Percentiles rank a stretch among this genome's conserved stretches.
Conservation (phyloP, 2,113 vertebrate species). For the Ammodytes dubius region DNA sequence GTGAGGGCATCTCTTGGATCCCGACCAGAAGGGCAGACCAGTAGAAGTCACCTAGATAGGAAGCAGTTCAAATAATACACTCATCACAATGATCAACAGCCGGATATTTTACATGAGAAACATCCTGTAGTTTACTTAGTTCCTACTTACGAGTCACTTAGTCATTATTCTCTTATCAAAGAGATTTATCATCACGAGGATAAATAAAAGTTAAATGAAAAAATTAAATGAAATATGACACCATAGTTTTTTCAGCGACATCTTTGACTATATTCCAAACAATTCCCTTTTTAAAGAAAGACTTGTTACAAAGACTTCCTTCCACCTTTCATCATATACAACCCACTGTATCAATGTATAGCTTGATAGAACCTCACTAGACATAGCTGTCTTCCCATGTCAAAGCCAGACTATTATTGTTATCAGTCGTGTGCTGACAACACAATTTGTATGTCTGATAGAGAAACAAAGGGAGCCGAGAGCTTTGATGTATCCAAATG, state of each 20-base stretch:
- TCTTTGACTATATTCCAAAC: not conserved
- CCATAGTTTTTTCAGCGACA: not conserved
- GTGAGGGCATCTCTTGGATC: constrained; percentile 86
- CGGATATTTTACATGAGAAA: not conserved
- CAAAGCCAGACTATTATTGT: constrained; percentile 63
- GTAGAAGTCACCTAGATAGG: constrained; percentile 80
- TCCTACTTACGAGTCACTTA: too few relatives aligned
- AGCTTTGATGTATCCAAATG: constrained; percentile 82
- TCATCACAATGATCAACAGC: constrained; percentile 15
- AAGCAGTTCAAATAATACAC: constrained; percentile 18
- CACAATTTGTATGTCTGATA: constrained; percentile 76
- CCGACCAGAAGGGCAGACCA: constrained; percentile 87
- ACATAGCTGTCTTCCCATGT: constrained; percentile 33
- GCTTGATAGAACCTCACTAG: not conserved
- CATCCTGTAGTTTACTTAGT: too few relatives aligned
- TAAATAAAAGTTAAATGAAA: too few relatives aligned
- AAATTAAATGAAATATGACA: too few relatives aligned
- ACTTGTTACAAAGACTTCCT: not conserved
- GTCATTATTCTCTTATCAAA: too few relatives aligned
- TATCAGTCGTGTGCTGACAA: constrained; percentile 70
- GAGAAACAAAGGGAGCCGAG: constrained; percentile 73
- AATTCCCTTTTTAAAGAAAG: not conserved
- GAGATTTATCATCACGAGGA: too few relatives aligned
- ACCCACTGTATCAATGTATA: not conserved
- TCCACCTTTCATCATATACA: not conserved